Conservation (phyloP, 2,113 vertebrate species). For the Pelecanus crispus region DNA sequence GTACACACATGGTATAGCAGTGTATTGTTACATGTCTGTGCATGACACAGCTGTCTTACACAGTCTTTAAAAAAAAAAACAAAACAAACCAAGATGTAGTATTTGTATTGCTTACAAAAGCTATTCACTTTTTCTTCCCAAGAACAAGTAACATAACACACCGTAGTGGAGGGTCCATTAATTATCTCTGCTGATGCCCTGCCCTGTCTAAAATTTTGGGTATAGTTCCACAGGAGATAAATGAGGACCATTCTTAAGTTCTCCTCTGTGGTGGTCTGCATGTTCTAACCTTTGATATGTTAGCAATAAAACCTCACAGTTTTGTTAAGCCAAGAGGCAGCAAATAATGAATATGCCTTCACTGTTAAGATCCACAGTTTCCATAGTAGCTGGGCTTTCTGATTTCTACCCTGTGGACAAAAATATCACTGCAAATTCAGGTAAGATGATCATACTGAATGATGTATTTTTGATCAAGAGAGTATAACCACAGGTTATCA, state of each 20-base stretch:
- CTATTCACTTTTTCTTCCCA: background rate
- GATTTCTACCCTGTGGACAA: background rate
- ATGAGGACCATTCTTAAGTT: background rate
- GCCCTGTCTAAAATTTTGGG: background rate
- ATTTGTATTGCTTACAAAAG: background rate
- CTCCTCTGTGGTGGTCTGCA: background rate
- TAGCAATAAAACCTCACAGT: background rate
- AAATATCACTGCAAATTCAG: background rate
- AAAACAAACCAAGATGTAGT: too few species aligned
- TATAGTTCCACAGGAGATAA: background rate
- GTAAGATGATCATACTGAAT: background rate
- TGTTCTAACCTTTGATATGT: background rate
- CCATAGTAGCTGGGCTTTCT: background rate
- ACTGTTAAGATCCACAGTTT: background rate
- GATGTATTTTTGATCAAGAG: background rate
- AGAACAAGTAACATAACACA: background rate
- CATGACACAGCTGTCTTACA: background rate
- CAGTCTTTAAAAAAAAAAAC: background rate
- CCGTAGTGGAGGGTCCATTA: background rate
- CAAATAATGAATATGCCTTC: background rate
- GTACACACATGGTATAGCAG: rapidly evolving
- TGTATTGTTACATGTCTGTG: background rate
- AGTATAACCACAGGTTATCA: background rate
- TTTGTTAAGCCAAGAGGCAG: background rate
- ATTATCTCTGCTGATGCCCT: background rate